Base-by-base conservation (phyloP, 2,888 invertebrate species). In the Pristionchus entomophagus region DNA sequence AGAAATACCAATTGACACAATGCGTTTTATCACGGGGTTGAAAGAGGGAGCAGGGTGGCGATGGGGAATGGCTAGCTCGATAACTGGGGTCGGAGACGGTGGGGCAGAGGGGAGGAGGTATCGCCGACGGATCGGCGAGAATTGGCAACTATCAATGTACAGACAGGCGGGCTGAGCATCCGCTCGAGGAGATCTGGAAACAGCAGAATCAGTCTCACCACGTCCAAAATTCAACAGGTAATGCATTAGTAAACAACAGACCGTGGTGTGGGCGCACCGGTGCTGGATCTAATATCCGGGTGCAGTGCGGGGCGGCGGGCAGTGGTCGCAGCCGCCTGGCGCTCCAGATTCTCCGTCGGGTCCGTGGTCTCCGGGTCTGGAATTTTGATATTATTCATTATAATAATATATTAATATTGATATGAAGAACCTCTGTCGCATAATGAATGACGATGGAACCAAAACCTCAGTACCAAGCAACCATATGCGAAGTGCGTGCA, bases 221-320 rank as follows among this genome's bases (percentile, higher is more conserved):
- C 38, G 73, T 73, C 73, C 41, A 38, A 35, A 19, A 38, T 73
- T 73, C 8, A 26, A 73, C 14, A 14, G 26, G 45, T 19, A n/a
- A 45, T 45, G 14, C 26, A 73, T 45, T 73, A 2, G 45, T 41
- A 45, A 41, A 73, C 1, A 12, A 19, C 38, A 35, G 0, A 26
- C 22, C 78, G 14, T 29, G 51, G 26, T n/a, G 78, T n/a, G 32
- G 12, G 78, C 78, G 35, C 51, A 10, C 49, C 14, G 51, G n/a
- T n/a, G n/a, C n/a, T n/a, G n/a, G n/a, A n/a, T 56, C 89, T 90
- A 91, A 89, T 91, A 91, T 90, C 91, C 91, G 86, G 91, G 91
- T 56, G 91, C 90, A 81, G 91, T 91, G 77, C 91, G 88, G 85
- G 91, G 91, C 85, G 91, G 91, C 84, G 91, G 90, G 88, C 91